Conservation (phyloP, 2,888 invertebrate species). For the Disparrhopalites patrizii region DNA sequence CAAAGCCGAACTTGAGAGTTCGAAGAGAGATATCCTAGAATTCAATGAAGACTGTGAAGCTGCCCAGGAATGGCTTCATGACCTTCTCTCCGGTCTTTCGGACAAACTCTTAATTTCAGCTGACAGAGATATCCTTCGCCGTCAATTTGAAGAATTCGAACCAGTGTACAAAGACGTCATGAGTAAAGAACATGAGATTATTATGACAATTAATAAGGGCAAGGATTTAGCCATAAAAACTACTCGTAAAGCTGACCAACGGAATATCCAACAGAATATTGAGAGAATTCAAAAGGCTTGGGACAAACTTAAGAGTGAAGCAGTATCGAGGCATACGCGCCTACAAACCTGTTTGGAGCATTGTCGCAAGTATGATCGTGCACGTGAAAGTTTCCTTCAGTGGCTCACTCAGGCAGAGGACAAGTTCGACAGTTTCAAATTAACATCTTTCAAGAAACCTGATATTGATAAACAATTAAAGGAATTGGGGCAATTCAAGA, state of each 20-base stretch:
- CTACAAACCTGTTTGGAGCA: constrained; percentile 84
- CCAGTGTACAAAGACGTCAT: constrained; percentile 84
- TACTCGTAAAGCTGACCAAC: constrained; percentile 56
- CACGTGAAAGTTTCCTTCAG: constrained; percentile 77
- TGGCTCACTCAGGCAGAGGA: constrained; percentile 87
- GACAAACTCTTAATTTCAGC: constrained; percentile 82
- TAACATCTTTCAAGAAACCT: constrained; percentile 71
- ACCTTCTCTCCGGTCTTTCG: constrained; percentile 70
- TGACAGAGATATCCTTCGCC: constrained; percentile 72
- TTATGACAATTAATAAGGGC: constrained; percentile 89
- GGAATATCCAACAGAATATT: constrained; percentile 69
- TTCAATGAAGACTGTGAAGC: constrained; percentile 84
- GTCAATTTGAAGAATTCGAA: constrained; percentile 70
- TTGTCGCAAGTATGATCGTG: constrained; percentile 81
- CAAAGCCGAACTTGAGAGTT: constrained; percentile 85
- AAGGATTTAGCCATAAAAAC: constrained; percentile 60
- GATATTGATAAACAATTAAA: constrained; percentile 83
- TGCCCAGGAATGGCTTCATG: constrained; percentile 83
- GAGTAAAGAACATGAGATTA: constrained; percentile 85
- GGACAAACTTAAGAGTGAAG: constrained; percentile 85
- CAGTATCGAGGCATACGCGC: constrained; percentile 77
- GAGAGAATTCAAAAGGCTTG: constrained; percentile 86
- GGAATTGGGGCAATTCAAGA: constrained; percentile 82
- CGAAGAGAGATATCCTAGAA: constrained; percentile 77
- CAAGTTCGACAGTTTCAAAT: constrained; percentile 70